A percentile compares a stretch with the other conserved stretches of the same genome.
Evolutionary conservation across 2,113 vertebrate genomes (phyloP).

Genomic region (Platichthys stellatus): DNA sequence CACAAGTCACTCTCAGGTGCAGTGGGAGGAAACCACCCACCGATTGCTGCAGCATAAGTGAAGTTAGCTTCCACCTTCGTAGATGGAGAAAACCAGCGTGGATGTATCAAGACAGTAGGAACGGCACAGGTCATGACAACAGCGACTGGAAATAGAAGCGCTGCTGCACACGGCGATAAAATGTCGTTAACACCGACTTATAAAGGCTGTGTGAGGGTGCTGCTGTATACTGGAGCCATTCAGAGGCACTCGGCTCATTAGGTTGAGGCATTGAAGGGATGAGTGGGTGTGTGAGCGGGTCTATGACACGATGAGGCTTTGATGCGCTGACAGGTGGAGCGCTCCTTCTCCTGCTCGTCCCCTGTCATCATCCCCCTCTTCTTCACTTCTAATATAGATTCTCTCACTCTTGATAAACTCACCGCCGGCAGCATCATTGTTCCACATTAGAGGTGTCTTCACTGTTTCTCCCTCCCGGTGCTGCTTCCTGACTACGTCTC

Average conservation of each 20-base stretch:
- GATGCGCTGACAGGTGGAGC: slow-evolving; percentile 74
- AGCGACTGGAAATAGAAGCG: slow-evolving; percentile 43
- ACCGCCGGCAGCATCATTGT: slow-evolving; percentile 55
- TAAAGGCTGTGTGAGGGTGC: slow-evolving; percentile 57
- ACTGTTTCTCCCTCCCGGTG: slow-evolving; percentile 28
- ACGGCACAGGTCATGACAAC: slow-evolving; percentile 53
- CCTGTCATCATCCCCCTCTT: slow-evolving; percentile 54
- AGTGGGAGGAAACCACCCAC: slow-evolving; percentile 10
- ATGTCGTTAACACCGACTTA: slow-evolving; percentile 54
- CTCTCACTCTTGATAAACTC: slow-evolving; percentile 47
- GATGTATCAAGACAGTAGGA: slow-evolving; percentile 43
- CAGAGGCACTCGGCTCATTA: slow-evolving; percentile 80
- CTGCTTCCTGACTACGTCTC: slow-evolving; percentile 16
- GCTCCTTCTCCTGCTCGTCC: slow-evolving; percentile 65
- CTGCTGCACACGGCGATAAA: slow-evolving; percentile 57
- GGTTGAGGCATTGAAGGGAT: slow-evolving; percentile 69
- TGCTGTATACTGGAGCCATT: slow-evolving; percentile 47
- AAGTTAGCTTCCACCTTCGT: not conserved
- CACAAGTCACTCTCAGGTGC: not conserved
- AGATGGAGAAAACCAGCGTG: slow-evolving; percentile 20
- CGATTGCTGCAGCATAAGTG: not conserved
- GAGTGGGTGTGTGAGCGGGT: slow-evolving; percentile 67
- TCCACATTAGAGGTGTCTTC: slow-evolving; percentile 33
- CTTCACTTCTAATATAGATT: slow-evolving; percentile 30
- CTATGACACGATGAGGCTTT: slow-evolving; percentile 66